Base-by-base conservation (phyloP, 2,797 vertebrate species). In the Neomorphus geoffroyi region DNA sequence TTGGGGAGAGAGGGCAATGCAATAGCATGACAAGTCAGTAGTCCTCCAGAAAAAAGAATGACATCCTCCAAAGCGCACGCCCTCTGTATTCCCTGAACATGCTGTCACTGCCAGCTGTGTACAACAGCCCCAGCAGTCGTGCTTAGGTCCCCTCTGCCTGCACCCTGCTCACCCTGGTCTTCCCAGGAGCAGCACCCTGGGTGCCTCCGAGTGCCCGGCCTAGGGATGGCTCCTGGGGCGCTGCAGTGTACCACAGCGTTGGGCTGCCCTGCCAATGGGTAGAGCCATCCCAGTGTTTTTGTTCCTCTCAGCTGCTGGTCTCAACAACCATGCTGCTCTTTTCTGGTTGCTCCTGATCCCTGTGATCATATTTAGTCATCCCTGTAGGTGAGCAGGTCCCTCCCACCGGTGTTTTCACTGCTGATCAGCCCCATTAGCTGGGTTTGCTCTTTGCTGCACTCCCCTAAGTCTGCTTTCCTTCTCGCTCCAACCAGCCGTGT, bases 191-290 rank as follows among this genome's bases (percentile, higher is more conserved):
- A 65, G 82, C 28, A 12, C 5, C 23, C 48, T 35, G 53, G 35
- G 30, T 13, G 12, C 37, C 7, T 64, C 46, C 2, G 4, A 21
- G 16, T 41, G 57, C n/a, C 11, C 4, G 62, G 33, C 35, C 30
- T 28, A 11, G 33, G 27, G 60, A 33, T 0, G 4, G 41, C 33
- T 91, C 24, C 30, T 58, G 64, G 23, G n/a, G 6, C 39, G 10
- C 30, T 16, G 0, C 4, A 2, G 16, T 23, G 56, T 27, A 23
- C 22, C 2, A 3, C 37, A 58, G 62, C 6, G 1, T 11, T 46
- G 73, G 46, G 67, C 27, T 39, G 67, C 58, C 56, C 62, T 79
- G 37, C 51, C 37, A 6, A 7, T 4, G 43, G 46, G 11, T 45
- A 88, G 65, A 78, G 24, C 57, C 32, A 8, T 45, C 32, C 62